Base-by-base conservation (phyloP, 2,113 vertebrate species). In the Excalfactoria chinensis region DNA sequence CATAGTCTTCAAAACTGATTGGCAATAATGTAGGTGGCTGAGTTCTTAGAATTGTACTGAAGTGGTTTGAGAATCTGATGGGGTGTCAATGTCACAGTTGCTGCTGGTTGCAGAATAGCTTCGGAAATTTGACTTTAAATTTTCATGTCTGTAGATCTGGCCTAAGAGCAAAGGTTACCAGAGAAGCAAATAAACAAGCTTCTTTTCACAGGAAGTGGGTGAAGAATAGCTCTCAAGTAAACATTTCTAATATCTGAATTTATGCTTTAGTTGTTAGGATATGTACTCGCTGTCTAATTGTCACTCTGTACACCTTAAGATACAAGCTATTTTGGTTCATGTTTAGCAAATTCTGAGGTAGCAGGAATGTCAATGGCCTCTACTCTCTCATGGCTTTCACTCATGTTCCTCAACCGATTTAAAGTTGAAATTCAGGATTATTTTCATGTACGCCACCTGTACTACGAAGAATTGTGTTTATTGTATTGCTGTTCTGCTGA, bases 61-160 rank as follows among this genome's bases (percentile, higher is more conserved):
- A 90, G 49, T 84, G 76, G 86, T 91, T 94, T 84, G 90, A 95
- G 91, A 94, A 71, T 88, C 66, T 91, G 79, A 86, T 64, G 80
- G 80, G 74, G 3, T 35, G 20, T 90, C 48, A 74, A 8, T 93
- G 92, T 89, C 78, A 49, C 23, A n/a, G 41, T 77, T 66, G 37
- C 66, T 78, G 59, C 69, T 83, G 0, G 0, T 28, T 85, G 68
- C 59, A 67, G 82, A 81, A 62, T 66, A n/a, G 67, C 40, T 88
- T 90, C 11, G 70, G 68, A 77, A 90, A 71, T 87, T 26, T 81
- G 56, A 22, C 72, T 90, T 92, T 63, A 86, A 81, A 68, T 93
- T 19, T 56, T 30, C 8, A 11, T 83, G 53, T 64, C 70, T 77
- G 40, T 90, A 71, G 28, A 83, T 55, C 37, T 91, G 56, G 3